Percentiles rank a stretch among this genome's conserved stretches.
Evolutionary conservation across 2,888 invertebrate species (phyloP).

Genomic region (Synergus japonicus): DNA sequence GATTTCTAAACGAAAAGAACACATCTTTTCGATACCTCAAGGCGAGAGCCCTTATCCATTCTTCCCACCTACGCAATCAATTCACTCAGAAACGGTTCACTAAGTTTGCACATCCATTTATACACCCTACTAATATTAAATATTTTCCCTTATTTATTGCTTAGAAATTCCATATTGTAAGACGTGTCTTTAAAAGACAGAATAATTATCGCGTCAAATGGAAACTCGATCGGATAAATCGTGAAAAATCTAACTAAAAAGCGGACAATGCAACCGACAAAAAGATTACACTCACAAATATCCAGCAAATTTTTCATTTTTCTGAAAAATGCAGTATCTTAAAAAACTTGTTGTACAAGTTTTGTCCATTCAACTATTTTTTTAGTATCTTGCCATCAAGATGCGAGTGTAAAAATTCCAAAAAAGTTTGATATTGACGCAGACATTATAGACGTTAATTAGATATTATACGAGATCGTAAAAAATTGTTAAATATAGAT

Average conservation of each 20-base stretch:
- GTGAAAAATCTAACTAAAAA: not conserved
- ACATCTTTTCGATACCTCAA: not conserved
- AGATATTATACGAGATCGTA: constrained; percentile 36
- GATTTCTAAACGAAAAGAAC: not conserved
- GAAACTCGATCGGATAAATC: not conserved
- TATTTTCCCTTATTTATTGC: constrained; percentile 67
- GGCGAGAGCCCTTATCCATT: not conserved
- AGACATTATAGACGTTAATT: constrained; percentile 15
- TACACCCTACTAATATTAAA: constrained; percentile 53
- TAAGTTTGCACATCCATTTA: constrained; percentile 46
- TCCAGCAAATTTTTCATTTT: not conserved
- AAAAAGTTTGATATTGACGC: constrained; percentile 33
- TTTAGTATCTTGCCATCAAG: constrained; percentile 18
- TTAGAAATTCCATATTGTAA: constrained; percentile 75
- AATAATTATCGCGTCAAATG: not conserved
- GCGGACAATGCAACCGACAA: not conserved
- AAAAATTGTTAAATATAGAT: constrained; percentile 33
- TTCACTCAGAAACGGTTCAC: constrained; percentile 41
- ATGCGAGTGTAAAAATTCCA: constrained; percentile 19
- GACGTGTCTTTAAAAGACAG: constrained; percentile 56
- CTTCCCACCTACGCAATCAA: constrained; percentile 1
- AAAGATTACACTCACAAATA: constrained; percentile 31
- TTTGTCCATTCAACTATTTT: constrained; percentile 33
- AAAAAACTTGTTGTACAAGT: constrained; percentile 49
- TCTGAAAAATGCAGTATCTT: constrained; percentile 26